Evolutionary conservation across 2,113 vertebrate genomes (phyloP).

Genomic region (Ammospiza caudacuta): DNA sequence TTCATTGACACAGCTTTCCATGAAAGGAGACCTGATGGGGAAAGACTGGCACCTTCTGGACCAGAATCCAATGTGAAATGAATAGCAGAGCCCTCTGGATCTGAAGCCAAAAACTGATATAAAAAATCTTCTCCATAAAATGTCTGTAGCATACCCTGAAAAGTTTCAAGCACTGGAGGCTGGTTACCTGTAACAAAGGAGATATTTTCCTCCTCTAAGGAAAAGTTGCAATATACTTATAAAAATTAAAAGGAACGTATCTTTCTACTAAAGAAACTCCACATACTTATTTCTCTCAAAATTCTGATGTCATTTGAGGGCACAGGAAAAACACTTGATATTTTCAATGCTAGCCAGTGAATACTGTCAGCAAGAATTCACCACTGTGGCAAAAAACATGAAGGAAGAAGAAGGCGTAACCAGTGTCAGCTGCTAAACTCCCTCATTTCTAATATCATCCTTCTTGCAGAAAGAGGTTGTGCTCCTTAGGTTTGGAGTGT

Average conservation of each 20-base stretch:
- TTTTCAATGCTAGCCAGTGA: not conserved
- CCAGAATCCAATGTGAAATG: conserved; percentile 81
- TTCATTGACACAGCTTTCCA: conserved; percentile 78
- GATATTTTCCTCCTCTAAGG: not conserved
- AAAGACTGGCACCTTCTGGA: conserved; percentile 80
- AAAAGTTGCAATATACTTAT: not conserved
- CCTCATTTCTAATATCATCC: not conserved
- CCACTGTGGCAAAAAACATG: not conserved
- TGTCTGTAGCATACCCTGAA: conserved; percentile 68
- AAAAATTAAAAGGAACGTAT: not conserved
- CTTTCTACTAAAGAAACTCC: not conserved
- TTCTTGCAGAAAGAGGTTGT: not conserved
- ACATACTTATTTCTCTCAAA: not conserved
- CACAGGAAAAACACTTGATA: not conserved
- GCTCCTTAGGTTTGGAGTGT: not conserved
- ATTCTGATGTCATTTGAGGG: not conserved
- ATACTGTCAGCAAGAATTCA: not conserved
- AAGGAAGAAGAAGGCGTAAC: not conserved
- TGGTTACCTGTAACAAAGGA: conserved; percentile 81
- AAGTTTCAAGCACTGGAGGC: conserved; percentile 78
- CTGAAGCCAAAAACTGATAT: conserved; percentile 84
- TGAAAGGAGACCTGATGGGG: conserved; percentile 82
- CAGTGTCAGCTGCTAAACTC: not conserved
- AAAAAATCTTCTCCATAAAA: conserved; percentile 86
- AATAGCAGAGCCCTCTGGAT: conserved; percentile 85